Evolutionary conservation across 2,797 vertebrate genomes (phyloP).

Genomic region (Crypturellus tataupa): DNA sequence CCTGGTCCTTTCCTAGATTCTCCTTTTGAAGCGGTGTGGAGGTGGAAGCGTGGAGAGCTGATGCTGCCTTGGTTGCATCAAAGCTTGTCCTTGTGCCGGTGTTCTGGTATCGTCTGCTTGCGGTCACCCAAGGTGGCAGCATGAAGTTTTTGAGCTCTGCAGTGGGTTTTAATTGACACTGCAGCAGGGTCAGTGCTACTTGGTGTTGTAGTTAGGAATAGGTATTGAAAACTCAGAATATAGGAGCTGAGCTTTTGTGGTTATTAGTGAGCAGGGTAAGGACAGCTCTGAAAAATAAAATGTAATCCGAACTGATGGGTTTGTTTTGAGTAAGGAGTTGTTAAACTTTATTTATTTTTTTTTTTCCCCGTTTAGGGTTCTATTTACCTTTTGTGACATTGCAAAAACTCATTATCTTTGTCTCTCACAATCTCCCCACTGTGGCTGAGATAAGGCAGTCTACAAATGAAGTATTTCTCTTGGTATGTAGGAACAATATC

Average conservation of each 20-base stretch:
- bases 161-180: neutral
- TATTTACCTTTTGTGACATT: constrained; percentile 73
- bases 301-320: neutral
- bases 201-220: neutral
- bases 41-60: neutral
- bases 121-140: neutral
- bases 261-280: neutral
- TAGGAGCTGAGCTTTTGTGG: neutral
- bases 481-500: neutral
- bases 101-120: neutral
- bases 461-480: constrained; percentile 23
- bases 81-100: neutral
- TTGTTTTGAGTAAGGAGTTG: neutral
- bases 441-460: constrained; percentile 66
- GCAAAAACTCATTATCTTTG: constrained; percentile 60
- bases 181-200: neutral
- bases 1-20: neutral
- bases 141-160: neutral
- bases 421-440: constrained; percentile 28
- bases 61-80: neutral
- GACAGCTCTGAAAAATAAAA: neutral
- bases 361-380: constrained; percentile 13
- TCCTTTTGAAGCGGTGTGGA: neutral
- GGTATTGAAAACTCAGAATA: neutral
- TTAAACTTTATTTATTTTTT: constrained; percentile 16